A percentile compares a stretch with the other conserved stretches of the same genome.
Evolutionary conservation across 2,113 vertebrate species (phyloP).

Genomic region (Mystacornis crossleyi): DNA sequence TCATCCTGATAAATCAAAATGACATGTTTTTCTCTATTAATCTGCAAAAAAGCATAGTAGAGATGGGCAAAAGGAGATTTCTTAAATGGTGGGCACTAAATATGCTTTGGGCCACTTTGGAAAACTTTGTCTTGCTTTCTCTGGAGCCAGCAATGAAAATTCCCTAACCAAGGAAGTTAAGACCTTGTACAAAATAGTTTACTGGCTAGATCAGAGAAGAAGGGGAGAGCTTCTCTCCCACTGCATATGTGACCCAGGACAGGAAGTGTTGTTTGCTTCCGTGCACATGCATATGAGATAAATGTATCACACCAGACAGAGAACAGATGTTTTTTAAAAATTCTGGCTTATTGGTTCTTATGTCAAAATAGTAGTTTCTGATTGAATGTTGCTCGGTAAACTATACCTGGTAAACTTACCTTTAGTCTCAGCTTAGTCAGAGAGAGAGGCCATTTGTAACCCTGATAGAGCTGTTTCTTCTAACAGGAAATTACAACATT

Average conservation of each 20-base stretch:
- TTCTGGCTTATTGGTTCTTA: not conserved
- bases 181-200: not conserved
- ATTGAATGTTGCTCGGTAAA: not conserved
- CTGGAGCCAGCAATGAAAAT: not conserved
- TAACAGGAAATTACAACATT: not conserved
- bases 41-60: not conserved
- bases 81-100: not conserved
- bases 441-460: not conserved
- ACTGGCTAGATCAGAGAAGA: not conserved
- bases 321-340: not conserved
- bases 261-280: not conserved
- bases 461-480: not conserved
- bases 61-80: not conserved
- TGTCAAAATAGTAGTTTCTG: not conserved
- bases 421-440: not conserved
- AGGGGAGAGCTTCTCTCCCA: not conserved
- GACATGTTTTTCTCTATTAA: not conserved
- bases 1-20: not conserved
- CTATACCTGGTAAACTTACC: not conserved
- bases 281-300: not conserved
- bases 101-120: not conserved
- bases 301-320: not conserved
- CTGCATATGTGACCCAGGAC: not conserved
- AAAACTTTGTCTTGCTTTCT: not conserved
- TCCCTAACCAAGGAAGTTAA: not conserved